These are phyloP conservation scores for Hyperoplus immaculatus DNA, from an alignment of 2,797 vertebrate genomes.

Conservation along the genomic window DNA sequence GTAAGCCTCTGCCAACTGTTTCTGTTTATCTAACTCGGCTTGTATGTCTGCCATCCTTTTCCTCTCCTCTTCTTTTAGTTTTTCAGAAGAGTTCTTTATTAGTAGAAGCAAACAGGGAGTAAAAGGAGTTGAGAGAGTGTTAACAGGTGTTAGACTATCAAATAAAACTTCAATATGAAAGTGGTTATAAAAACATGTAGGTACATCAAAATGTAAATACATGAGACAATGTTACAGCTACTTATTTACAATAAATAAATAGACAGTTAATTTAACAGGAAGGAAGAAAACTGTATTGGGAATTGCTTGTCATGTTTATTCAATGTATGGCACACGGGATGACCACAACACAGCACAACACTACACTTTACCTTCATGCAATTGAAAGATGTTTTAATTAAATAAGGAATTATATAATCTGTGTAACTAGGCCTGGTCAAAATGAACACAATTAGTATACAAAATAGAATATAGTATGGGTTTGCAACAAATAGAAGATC, in stretches of 20 bases:
- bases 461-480: not conserved
- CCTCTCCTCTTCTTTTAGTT: conserved; percentile 94
- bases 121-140: conserved; percentile 61
- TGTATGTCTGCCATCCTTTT: conserved; percentile 93
- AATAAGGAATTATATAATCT: not conserved
- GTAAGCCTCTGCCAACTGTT: conserved; percentile 92
- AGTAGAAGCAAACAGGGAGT: conserved; percentile 66
- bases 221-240: conserved; percentile 49
- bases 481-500: not conserved
- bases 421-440: not conserved
- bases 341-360: conserved; percentile 78
- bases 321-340: conserved; percentile 75
- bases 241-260: conserved; percentile 20
- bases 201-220: conserved; percentile 67
- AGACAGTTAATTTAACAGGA: conserved; percentile 1
- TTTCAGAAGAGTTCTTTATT: conserved; percentile 93
- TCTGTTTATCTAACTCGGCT: conserved; percentile 94
- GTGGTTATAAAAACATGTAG: conserved; percentile 58
- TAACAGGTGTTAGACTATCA: conserved; percentile 59
- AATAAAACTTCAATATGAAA: conserved; percentile 19
- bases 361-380: conserved; percentile 74
- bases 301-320: conserved; percentile 62
- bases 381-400: conserved; percentile 26
- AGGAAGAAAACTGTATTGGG: conserved; percentile 44
- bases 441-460: not conserved